phyloP scores from a whole-genome alignment of 1,140 invertebrate species.

The Tetramorium parvispinum region DNA sequence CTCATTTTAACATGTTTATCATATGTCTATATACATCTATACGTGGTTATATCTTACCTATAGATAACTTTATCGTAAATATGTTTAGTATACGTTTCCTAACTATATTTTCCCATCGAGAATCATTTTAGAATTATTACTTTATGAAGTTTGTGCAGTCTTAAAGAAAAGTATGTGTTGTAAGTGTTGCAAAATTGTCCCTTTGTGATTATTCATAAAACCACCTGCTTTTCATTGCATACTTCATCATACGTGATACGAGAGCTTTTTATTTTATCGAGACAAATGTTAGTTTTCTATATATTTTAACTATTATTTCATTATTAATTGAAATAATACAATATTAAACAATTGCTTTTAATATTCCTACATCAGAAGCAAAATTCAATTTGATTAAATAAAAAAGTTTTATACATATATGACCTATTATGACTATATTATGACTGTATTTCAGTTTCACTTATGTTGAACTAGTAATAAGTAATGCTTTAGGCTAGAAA shows the following conservation, averaged over 20 bases:
- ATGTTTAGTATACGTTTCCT: neutral
- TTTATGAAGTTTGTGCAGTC: neutral
- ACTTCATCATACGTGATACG: neutral
- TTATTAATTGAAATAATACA: neutral
- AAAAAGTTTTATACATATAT: neutral
- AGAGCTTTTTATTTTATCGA: neutral
- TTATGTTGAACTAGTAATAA: neutral
- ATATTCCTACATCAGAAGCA: neutral
- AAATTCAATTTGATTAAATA: neutral
- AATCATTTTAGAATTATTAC: neutral
- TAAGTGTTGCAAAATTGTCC: neutral
- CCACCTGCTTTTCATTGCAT: neutral
- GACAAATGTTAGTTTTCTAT: neutral
- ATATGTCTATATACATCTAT: neutral
- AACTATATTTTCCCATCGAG: neutral
- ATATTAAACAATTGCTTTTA: neutral
- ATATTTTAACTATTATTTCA: neutral
- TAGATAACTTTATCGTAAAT: slow-evolving; percentile 11
- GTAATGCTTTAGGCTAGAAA: neutral
- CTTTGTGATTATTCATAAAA: neutral
- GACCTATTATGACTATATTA: too few relatives aligned
- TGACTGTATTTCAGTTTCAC: neutral
- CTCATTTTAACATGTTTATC: neutral
- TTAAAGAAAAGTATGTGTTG: neutral
- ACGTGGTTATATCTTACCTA: neutral